These are phyloP conservation scores for Steatornis caripensis DNA, from an alignment of 2,113 vertebrate species.

Conservation along the genomic window DNA sequence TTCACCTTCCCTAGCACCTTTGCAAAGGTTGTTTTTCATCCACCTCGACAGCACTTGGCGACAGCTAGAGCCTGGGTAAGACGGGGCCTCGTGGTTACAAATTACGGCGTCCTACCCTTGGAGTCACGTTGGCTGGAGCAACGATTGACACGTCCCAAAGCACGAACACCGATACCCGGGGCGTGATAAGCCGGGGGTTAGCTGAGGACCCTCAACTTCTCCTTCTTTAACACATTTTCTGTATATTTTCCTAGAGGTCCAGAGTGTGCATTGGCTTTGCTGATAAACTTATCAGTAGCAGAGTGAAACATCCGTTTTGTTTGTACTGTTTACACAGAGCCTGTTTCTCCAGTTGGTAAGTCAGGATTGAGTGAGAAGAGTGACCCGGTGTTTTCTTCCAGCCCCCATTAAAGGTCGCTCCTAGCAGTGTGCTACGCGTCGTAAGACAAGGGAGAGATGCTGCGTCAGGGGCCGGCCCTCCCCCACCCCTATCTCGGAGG, in stretches of 20 bases:
- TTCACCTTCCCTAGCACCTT: not conserved
- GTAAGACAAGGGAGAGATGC: not conserved
- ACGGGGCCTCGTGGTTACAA: not conserved
- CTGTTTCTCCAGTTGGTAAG: not conserved
- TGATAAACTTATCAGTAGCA: slow-evolving; percentile 34
- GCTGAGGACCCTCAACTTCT: not conserved
- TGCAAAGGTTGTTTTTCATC: not conserved
- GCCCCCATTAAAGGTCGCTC: accelerated
- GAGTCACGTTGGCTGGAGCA: not conserved
- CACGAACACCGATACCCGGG: not conserved
- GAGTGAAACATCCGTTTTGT: not conserved
- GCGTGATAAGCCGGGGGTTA: not conserved
- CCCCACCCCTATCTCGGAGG: not conserved
- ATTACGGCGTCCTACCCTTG: not conserved
- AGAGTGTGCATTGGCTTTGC: not conserved
- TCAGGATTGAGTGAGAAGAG: not conserved
- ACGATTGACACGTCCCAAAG: not conserved
- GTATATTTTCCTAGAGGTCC: not conserved
- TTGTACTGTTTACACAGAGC: not conserved
- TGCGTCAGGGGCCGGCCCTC: not conserved
- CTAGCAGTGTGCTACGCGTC: accelerated
- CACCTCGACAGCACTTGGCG: accelerated
- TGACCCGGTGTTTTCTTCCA: not conserved
- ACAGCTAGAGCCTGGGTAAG: not conserved
- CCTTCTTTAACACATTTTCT: not conserved